phyloP scores from a whole-genome alignment of 1,140 invertebrate species.

The Gerris buenoi region DNA sequence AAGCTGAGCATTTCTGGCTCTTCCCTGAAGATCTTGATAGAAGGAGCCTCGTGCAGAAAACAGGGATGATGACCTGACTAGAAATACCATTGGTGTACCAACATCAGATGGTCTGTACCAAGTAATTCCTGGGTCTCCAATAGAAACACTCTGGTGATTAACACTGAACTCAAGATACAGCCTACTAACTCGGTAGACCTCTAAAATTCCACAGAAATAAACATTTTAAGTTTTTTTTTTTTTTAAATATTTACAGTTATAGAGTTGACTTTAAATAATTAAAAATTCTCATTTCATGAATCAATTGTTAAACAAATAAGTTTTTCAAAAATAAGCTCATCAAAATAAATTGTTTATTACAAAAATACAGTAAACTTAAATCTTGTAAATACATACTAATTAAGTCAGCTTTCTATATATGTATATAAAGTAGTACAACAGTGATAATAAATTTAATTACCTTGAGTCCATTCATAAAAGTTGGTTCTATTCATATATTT shows the following conservation, averaged over 20 bases:
- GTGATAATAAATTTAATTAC: conserved; percentile 27
- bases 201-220: conserved; percentile 30
- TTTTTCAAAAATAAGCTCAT: too few species aligned
- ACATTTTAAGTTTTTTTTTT: too few species aligned
- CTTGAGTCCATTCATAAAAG: conserved; percentile 32
- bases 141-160: conserved; percentile 35
- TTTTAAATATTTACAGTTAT: too few species aligned
- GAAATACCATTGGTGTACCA: conserved; percentile 34
- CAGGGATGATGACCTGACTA: conserved; percentile 20
- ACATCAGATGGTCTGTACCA: conserved; percentile 34
- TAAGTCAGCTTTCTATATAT: too few species aligned
- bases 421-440: conserved; percentile 24
- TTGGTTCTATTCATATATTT: conserved; percentile 39
- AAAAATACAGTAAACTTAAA: too few species aligned
- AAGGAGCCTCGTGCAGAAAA: conserved; percentile 22
- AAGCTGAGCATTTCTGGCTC: conserved; percentile 37
- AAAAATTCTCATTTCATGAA: too few species aligned
- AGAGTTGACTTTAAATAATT: too few species aligned
- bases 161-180: conserved; percentile 35
- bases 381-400: too few species aligned
- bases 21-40: conserved; percentile 23
- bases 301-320: too few species aligned
- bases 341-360: too few species aligned
- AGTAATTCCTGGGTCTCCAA: conserved; percentile 34
- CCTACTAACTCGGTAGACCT: conserved; percentile 29